Conservation (phyloP, 2,888 invertebrate genomes). For the Sinhomidia bicolor region DNA sequence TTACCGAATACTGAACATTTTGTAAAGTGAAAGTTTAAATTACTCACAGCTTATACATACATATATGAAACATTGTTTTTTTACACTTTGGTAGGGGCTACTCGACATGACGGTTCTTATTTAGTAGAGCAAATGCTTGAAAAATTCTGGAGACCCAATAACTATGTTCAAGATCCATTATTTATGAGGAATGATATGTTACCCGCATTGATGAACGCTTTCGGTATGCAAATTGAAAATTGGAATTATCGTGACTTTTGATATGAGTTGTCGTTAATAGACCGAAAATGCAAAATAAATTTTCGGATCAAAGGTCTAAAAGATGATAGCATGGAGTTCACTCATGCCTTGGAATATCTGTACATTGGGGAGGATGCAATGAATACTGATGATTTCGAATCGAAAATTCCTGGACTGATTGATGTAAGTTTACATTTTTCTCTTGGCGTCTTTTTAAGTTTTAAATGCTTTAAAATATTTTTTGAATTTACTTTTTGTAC, state of each 20-base stretch:
- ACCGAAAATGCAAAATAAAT: no score
- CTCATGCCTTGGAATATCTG: conserved; percentile 69
- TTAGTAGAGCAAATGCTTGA: conserved; percentile 60
- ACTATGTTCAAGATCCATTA: conserved; percentile 35
- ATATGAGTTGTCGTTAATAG: no score
- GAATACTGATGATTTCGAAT: conserved; percentile 57
- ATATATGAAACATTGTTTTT: not conserved
- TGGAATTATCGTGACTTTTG: no score
- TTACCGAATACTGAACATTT: conserved; percentile 10
- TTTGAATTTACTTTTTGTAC: not conserved
- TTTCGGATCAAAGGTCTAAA: no score
- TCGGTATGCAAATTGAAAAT: conserved; percentile 57
- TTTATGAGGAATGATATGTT: conserved; percentile 70
- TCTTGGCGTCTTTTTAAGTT: not conserved
- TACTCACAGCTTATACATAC: no score
- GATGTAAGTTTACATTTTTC: conserved; percentile 63
- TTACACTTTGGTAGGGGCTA: conserved; percentile 49
- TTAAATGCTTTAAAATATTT: not conserved
- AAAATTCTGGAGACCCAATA: conserved; percentile 53
- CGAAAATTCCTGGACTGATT: conserved; percentile 75
- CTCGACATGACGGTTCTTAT: conserved; percentile 68
- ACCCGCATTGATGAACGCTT: conserved; percentile 50
- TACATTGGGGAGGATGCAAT: conserved; percentile 72
- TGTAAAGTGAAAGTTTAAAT: no score
- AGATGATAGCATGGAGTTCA: conserved; percentile 70